Percentiles rank a stretch among this genome's conserved stretches.
Conservation (phyloP, 2,113 vertebrate species). For the Siniperca chuatsi region DNA sequence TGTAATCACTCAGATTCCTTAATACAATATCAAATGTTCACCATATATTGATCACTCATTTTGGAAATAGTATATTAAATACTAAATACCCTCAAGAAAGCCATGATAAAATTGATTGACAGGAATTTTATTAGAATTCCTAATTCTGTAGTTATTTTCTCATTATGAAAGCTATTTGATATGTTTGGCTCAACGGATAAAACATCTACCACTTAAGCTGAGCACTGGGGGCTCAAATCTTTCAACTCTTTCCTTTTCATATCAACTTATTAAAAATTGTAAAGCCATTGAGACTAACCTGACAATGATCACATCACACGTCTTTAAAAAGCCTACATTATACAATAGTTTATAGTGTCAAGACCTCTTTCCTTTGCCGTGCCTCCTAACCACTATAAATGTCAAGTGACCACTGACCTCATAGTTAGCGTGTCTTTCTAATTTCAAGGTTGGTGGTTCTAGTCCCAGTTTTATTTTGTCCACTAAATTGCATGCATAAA, state of each 20-base stretch:
- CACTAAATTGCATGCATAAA: not conserved
- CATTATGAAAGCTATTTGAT: not conserved
- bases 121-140: no score
- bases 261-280: not conserved
- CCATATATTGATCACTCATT: not conserved
- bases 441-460: not conserved
- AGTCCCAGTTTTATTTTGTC: constrained; percentile 9
- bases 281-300: not conserved
- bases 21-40: not conserved
- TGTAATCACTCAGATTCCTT: not conserved
- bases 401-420: not conserved
- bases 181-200: not conserved
- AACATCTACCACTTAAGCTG: not conserved
- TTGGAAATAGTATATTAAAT: not conserved
- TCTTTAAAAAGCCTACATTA: not conserved
- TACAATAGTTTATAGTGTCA: not conserved
- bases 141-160: not conserved
- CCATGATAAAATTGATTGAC: not conserved
- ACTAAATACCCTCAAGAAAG: not conserved
- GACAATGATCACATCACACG: not conserved
- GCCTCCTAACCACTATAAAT: not conserved
- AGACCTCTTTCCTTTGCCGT: not conserved
- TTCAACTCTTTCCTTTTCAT: not conserved
- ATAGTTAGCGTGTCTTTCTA: not conserved
- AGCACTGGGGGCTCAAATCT: not conserved